phyloP scores from a whole-genome alignment of 1,140 invertebrate species.

The Papilio glaucus region DNA sequence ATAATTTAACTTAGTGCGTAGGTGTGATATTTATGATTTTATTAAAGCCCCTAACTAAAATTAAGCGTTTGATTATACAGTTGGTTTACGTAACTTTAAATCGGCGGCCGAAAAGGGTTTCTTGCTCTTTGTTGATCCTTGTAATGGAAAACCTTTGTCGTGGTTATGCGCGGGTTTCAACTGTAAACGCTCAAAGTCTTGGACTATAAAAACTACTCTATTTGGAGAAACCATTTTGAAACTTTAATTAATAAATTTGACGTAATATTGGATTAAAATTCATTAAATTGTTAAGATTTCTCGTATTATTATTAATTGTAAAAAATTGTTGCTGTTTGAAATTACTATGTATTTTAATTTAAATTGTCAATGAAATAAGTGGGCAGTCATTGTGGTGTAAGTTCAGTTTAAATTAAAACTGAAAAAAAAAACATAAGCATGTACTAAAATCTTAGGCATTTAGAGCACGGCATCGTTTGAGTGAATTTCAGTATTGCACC shows the following conservation, averaged over 20 bases:
- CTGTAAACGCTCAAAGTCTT: not conserved
- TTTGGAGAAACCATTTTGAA: not conserved
- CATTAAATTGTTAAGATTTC: too few relatives aligned
- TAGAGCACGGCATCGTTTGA: too few relatives aligned
- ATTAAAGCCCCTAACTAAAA: not conserved
- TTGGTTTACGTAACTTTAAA: not conserved
- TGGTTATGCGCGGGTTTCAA: not conserved
- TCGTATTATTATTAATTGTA: too few relatives aligned
- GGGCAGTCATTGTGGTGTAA: too few relatives aligned
- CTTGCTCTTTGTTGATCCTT: not conserved
- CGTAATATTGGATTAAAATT: too few relatives aligned
- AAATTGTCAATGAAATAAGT: too few relatives aligned
- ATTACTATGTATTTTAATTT: not conserved
- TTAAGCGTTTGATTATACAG: not conserved
- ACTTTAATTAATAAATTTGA: not conserved
- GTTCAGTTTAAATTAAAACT: too few relatives aligned
- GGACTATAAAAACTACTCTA: not conserved
- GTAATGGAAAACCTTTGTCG: conserved; percentile 15
- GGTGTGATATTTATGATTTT: not conserved
- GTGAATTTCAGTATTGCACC: too few relatives aligned
- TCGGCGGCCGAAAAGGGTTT: not conserved
- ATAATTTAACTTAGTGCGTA: too few relatives aligned
- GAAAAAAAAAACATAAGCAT: too few relatives aligned
- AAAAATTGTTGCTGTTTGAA: too few relatives aligned
- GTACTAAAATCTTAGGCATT: too few relatives aligned